Conservation (phyloP, 2,113 vertebrate genomes). For the Psilopsiagon aurifrons region DNA sequence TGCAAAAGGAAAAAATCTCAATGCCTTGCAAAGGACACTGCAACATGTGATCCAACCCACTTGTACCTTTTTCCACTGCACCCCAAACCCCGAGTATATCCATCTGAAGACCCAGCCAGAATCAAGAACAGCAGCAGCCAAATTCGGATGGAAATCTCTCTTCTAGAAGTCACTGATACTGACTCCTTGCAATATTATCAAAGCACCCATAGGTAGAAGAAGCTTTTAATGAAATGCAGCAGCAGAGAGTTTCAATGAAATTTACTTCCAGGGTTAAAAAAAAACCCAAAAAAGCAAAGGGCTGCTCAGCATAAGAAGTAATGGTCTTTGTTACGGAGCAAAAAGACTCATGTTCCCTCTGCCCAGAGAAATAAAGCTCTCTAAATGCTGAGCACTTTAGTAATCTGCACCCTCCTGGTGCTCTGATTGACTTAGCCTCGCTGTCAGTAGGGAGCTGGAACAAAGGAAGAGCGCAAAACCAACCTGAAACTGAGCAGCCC, state of each 20-base stretch:
- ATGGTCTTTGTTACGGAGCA: neutral
- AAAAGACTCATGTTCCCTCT: neutral
- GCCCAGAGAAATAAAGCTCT: neutral
- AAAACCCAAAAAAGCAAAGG: neutral
- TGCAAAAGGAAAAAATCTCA: neutral
- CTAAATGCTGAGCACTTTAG: neutral
- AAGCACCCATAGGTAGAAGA: neutral
- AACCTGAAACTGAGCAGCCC: neutral
- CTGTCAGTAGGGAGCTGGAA: neutral
- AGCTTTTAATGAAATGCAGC: neutral
- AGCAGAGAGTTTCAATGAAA: neutral
- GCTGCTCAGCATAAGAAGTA: neutral
- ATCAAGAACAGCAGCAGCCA: neutral
- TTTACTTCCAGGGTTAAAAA: neutral
- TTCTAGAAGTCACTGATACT: neutral
- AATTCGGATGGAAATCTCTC: neutral
- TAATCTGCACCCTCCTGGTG: rapidly evolving
- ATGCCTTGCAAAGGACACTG: neutral
- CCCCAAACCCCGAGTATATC: neutral
- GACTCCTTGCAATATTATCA: neutral
- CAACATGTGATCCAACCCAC: neutral
- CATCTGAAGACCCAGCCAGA: neutral
- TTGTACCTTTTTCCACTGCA: neutral
- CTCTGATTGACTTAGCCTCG: neutral
- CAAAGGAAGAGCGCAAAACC: neutral